Percentiles rank a stretch among this genome's conserved stretches.
Conservation (phyloP, 2,797 vertebrate genomes). For the Anisognathus igniventris region DNA sequence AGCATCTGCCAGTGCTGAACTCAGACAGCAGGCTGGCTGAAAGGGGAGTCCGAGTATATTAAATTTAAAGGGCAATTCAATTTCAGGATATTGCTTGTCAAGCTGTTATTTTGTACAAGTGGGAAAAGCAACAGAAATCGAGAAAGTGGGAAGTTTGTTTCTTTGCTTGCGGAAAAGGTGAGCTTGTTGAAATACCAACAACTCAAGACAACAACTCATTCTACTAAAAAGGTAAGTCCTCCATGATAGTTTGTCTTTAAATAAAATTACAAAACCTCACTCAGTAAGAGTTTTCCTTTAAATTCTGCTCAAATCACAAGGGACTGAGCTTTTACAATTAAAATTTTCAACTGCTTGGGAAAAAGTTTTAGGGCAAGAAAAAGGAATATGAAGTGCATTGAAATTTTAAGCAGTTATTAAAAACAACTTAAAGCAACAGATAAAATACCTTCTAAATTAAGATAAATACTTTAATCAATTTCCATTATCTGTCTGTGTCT, state of each 20-base stretch:
- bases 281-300: background rate
- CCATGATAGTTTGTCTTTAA: background rate
- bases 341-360: background rate
- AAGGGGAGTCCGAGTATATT: background rate
- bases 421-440: constrained; percentile 6
- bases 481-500: background rate
- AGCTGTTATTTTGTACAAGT: background rate
- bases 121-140: background rate
- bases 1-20: background rate
- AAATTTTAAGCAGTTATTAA: background rate
- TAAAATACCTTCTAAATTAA: constrained; percentile 7
- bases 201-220: background rate
- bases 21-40: constrained; percentile 24
- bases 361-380: background rate
- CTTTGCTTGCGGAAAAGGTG: background rate
- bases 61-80: constrained; percentile 56
- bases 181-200: background rate
- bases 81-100: constrained; percentile 26
- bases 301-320: background rate
- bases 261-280: background rate
- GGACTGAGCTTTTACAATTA: background rate
- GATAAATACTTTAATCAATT: constrained; percentile 26
- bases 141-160: background rate
- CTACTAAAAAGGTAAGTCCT: background rate
- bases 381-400: background rate